Evolutionary conservation across 2,888 invertebrate genomes (phyloP).

Genomic region (Galeruca laticollis): DNA sequence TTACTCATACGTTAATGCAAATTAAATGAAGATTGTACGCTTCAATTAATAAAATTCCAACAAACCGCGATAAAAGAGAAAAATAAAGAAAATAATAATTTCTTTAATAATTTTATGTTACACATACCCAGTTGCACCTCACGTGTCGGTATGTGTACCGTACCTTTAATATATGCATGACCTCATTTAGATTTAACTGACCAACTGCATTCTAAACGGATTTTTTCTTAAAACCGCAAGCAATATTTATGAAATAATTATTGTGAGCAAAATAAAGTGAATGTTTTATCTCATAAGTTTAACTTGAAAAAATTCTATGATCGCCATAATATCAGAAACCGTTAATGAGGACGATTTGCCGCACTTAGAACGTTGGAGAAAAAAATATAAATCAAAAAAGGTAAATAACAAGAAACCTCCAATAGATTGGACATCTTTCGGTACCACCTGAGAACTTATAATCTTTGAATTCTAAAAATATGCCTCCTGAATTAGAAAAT

Average conservation of each 20-base stretch:
- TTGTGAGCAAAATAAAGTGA: not conserved
- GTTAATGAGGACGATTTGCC: too few species aligned
- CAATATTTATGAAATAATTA: slow-evolving; percentile 2
- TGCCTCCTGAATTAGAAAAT: too few species aligned
- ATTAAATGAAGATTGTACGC: not conserved
- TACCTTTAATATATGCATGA: not conserved
- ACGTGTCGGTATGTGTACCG: not conserved
- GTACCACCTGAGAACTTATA: too few species aligned
- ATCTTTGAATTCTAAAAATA: too few species aligned
- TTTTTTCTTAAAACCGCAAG: not conserved
- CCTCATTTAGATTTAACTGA: slow-evolving; percentile 4
- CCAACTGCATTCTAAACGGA: not conserved
- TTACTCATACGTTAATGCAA: not conserved
- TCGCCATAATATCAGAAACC: too few species aligned
- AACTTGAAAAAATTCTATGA: too few species aligned
- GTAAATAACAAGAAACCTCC: too few species aligned
- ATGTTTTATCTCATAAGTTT: too few species aligned
- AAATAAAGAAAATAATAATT: slow-evolving; percentile 3
- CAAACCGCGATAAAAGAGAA: not conserved
- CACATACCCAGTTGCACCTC: not conserved
- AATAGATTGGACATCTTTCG: too few species aligned
- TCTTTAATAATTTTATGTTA: slow-evolving; percentile 2
- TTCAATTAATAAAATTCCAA: not conserved
- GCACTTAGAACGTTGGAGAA: too few species aligned
- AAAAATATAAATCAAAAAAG: too few species aligned